Base-by-base conservation (phyloP, 2,888 invertebrate species). In the Notocelia uddmanniana region DNA sequence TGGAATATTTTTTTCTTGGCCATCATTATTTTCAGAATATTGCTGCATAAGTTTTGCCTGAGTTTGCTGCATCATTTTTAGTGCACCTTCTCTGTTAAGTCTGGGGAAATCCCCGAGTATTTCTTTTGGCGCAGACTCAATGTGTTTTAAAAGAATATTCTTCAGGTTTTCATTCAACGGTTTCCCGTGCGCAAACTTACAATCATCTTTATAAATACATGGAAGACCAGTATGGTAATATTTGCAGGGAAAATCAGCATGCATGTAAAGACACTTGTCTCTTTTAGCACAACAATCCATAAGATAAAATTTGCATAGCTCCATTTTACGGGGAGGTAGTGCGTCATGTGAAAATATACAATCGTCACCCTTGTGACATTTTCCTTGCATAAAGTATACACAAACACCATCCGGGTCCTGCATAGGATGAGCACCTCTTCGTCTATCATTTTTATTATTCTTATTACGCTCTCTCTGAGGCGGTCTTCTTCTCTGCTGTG, bases 221-320 rank as follows among this genome's bases (percentile, higher is more conserved):
- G 96, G 96, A 88, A 97, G 95, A 76, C 98, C 98, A 67, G 98
- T 97, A 87, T 99, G 99, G 90, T 97, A 98, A 93, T 97, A 99
- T 94, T 99, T 99, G 93, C 99, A 99, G 19, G 99, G 99, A 89
- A 98, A 99, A 88, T 99, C 98, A 81, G 97, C 96, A 92, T 99
- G 99, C 97, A 99, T 97, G 86, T 98, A 99, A 21, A 98, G 95
- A 93, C 99, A 99, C 90, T 98, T 97, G 80, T 98, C 98, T 81
- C 98, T 96, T 92, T 99, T 99, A 68, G 97, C 97, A 93, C 99
- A 99, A 88, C 98, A 98, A 78, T 98, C 98, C 96, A 97, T 97
- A 74, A 99, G 91, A 92, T 99, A 99, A 92, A 98, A 99, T 92
- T 99, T 99, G 91, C 99, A 99, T 2, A 99, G 92, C 89, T 99